A percentile compares a stretch with the other conserved stretches of the same genome.
phyloP scores from a whole-genome alignment of 2,113 vertebrate species.

The Crotalus viridis region DNA sequence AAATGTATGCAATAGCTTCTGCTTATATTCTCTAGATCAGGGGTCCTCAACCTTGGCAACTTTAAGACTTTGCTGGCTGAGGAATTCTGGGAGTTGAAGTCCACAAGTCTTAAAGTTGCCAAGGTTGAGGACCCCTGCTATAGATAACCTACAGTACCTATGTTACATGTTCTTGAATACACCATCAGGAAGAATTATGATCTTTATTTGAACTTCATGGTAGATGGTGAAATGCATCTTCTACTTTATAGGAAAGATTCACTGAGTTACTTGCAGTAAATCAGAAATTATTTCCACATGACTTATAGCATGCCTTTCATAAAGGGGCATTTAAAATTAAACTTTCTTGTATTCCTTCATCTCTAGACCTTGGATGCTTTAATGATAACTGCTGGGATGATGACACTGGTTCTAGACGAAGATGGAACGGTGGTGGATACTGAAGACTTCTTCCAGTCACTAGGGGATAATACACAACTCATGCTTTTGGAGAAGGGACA shows the following conservation, averaged over 20 bases:
- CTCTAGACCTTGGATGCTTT: constrained; percentile 76
- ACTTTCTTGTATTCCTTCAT: constrained; percentile 4
- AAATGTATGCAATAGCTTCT: background rate
- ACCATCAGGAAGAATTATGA: background rate
- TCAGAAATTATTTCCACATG: background rate
- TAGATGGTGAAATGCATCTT: background rate
- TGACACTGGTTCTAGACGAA: constrained; percentile 84
- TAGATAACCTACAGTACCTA: background rate
- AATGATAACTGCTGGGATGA: constrained; percentile 64
- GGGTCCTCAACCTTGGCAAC: no score
- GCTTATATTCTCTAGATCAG: background rate
- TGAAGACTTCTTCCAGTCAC: constrained; percentile 81
- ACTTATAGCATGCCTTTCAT: background rate
- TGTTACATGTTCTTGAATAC: background rate
- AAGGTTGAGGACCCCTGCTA: no score
- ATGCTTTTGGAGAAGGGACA: constrained; percentile 80
- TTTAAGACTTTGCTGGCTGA: no score
- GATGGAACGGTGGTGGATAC: constrained; percentile 86
- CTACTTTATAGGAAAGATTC: background rate
- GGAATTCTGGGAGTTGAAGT: no score
- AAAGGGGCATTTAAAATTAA: fast-evolving
- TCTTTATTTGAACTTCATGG: background rate
- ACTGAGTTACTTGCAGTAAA: background rate
- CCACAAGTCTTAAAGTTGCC: no score
- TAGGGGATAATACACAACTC: constrained; percentile 76